Conservation (phyloP, 2,113 vertebrate species). For the Cavia porcellus region DNA sequence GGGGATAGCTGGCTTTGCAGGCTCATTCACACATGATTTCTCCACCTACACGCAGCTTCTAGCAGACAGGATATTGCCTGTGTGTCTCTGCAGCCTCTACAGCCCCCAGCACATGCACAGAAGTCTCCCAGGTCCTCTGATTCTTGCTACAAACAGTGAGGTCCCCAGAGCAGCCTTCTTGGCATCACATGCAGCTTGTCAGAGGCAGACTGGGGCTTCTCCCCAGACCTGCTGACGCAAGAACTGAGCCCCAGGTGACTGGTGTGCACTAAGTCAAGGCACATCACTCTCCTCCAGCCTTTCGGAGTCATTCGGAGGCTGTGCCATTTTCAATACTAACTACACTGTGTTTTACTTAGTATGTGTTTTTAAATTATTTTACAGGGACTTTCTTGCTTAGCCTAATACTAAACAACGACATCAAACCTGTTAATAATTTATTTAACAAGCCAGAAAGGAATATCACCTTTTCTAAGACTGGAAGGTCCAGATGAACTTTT, state of each 20-base stretch:
- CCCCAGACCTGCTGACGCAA: background rate
- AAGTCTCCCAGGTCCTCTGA: background rate
- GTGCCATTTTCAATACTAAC: background rate
- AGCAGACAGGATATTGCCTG: background rate
- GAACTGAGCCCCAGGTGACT: background rate
- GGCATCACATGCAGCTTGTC: background rate
- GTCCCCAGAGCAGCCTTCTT: background rate
- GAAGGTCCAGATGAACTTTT: background rate
- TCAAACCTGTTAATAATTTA: background rate
- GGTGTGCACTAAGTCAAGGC: background rate
- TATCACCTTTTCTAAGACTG: background rate
- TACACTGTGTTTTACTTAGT: background rate
- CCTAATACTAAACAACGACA: background rate
- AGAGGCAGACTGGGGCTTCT: background rate
- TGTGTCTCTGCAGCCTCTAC: background rate
- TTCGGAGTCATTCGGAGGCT: background rate
- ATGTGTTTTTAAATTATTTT: background rate
- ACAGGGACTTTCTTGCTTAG: background rate
- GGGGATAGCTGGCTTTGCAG: background rate
- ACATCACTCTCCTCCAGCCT: background rate
- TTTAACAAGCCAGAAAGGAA: background rate
- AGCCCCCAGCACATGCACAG: background rate
- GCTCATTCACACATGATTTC: background rate
- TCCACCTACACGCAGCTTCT: background rate
- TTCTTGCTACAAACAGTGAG: background rate